Evolutionary conservation across 2,888 invertebrate species (phyloP).

Genomic region (Zygogramma bicolorata): DNA sequence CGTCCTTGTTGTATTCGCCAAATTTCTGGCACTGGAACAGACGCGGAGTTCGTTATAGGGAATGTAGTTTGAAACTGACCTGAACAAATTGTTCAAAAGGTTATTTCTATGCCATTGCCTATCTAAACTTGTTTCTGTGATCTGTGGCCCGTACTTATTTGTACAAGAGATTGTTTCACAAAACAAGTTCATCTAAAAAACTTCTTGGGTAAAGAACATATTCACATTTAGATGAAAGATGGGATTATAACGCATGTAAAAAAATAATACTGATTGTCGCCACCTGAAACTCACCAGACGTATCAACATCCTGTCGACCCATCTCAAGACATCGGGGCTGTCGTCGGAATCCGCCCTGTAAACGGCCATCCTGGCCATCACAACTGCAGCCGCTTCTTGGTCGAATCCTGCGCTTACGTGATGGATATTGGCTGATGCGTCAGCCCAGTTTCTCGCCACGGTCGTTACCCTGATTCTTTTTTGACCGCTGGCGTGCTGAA

Average conservation of each 20-base stretch:
- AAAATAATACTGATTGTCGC: no score
- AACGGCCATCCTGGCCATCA: constrained; percentile 97
- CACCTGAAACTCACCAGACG: constrained; percentile 79
- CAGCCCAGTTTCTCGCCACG: constrained; percentile 98
- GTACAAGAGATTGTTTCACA: no score
- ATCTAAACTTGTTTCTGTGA: no score
- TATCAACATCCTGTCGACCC: constrained; percentile 98
- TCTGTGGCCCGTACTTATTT: no score
- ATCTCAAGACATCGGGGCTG: constrained; percentile 96
- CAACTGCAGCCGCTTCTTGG: constrained; percentile 97
- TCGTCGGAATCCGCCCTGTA: constrained; percentile 96
- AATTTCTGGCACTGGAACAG: constrained; percentile 98
- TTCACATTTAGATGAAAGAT: no score
- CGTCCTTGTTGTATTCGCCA: constrained; percentile 98
- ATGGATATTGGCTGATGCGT: constrained; percentile 88
- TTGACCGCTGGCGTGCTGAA: constrained; percentile 90
- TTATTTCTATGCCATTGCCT: no score
- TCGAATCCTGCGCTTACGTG: constrained; percentile 96
- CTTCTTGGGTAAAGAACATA: no score
- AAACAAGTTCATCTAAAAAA: no score
- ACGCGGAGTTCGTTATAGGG: no score
- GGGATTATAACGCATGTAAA: constrained; percentile 5
- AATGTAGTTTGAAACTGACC: no score
- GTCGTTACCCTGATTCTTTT: constrained; percentile 96
- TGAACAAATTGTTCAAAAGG: no score